Evolutionary conservation across 2,113 vertebrate genomes (phyloP).

Genomic region (Poecile atricapillus): DNA sequence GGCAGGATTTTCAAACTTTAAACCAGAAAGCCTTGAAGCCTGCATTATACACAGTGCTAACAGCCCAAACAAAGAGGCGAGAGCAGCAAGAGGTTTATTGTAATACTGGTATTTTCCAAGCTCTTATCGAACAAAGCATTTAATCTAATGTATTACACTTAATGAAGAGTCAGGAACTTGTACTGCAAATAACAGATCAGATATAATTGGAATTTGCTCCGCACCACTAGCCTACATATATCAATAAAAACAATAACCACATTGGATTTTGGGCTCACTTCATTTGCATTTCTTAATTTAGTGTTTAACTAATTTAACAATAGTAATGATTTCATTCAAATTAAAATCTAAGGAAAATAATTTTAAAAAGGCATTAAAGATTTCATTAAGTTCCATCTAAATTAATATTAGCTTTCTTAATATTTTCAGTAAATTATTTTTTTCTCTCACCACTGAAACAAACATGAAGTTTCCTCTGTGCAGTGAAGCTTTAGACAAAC

Average conservation of each 20-base stretch:
- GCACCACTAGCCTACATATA: conserved; percentile 49
- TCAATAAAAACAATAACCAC: conserved; percentile 71
- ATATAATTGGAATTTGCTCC: conserved; percentile 74
- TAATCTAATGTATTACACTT: conserved; percentile 59
- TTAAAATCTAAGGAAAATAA: conserved; percentile 67
- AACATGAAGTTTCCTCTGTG: conserved; percentile 59
- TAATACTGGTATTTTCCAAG: conserved; percentile 11
- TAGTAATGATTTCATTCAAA: conserved; percentile 68
- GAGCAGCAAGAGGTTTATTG: conserved; percentile 7
- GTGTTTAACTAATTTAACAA: conserved; percentile 72
- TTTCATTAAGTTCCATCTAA: conserved; percentile 66
- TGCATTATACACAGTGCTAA: background rate
- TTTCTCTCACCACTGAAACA: conserved; percentile 37
- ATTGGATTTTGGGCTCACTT: conserved; percentile 59
- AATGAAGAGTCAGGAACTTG: conserved; percentile 66
- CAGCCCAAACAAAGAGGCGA: conserved; percentile 18
- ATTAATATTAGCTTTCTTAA: conserved; percentile 64
- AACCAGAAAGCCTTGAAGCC: background rate
- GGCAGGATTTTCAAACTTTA: background rate
- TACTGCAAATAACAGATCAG: conserved; percentile 64
- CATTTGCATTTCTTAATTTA: conserved; percentile 74
- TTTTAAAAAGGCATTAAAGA: conserved; percentile 62
- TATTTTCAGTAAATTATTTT: conserved; percentile 38
- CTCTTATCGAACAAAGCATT: conserved; percentile 26
- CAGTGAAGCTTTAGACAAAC: conserved; percentile 67